Conservation (phyloP, 2,888 invertebrate genomes). For the Archaeoteleia sp. region DNA sequence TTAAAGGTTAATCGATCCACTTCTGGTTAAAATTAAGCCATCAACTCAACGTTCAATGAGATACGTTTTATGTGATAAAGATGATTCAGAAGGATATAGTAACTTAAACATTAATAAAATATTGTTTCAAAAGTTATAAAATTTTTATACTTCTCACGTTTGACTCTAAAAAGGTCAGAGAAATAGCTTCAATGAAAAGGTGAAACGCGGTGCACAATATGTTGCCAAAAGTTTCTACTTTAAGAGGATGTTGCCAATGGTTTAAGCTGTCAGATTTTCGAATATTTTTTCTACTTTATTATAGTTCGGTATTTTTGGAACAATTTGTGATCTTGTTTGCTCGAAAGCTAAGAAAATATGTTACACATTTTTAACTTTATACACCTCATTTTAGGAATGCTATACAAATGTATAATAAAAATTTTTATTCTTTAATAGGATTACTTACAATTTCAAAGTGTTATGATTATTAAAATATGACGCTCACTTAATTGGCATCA, state of each 20-base stretch:
- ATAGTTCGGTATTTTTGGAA: slow-evolving; percentile 39
- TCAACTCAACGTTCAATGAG: slow-evolving; percentile 33
- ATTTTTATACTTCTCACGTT: slow-evolving; percentile 39
- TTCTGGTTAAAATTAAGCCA: slow-evolving; percentile 17
- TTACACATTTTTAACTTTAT: slow-evolving; percentile 38
- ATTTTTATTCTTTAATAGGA: too few relatives aligned
- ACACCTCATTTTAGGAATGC: slow-evolving; percentile 39
- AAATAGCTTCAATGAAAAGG: slow-evolving; percentile 11
- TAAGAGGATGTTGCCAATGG: slow-evolving; percentile 20
- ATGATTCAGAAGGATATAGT: too few relatives aligned
- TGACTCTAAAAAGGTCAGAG: slow-evolving; percentile 35
- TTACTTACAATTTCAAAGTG: too few relatives aligned
- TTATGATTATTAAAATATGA: too few relatives aligned
- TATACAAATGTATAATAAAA: too few relatives aligned
- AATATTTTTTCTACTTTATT: slow-evolving; percentile 49
- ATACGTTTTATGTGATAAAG: slow-evolving; percentile 9
- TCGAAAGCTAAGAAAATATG: slow-evolving; percentile 39
- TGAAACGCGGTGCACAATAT: slow-evolving; percentile 30
- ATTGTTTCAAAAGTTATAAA: slow-evolving; percentile 29
- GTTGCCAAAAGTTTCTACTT: slow-evolving; percentile 46
- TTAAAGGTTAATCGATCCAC: slow-evolving; percentile 16
- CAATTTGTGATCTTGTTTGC: slow-evolving; percentile 40
- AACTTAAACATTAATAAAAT: too few relatives aligned
- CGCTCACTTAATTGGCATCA: too few relatives aligned
- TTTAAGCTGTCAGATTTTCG: slow-evolving; percentile 36